Evolutionary conservation across 2,888 invertebrate genomes (phyloP).

Genomic region (Diaprepes abbreviatus): DNA sequence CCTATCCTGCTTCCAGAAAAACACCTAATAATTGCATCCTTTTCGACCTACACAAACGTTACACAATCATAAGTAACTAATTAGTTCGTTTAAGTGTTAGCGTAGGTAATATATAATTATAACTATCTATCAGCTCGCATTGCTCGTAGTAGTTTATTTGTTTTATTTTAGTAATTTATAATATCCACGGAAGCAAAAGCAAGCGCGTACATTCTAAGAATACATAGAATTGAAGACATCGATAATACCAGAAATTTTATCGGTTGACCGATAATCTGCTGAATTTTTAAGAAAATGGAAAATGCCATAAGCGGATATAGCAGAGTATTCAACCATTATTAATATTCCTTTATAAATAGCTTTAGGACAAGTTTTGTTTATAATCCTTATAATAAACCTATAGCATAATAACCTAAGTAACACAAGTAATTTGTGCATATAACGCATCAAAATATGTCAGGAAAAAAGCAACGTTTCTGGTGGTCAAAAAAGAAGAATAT

Average conservation of each 20-base stretch:
- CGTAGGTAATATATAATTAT: constrained; percentile 42
- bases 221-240: not conserved
- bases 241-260: not conserved
- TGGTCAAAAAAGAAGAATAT: too few relatives aligned
- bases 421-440: too few relatives aligned
- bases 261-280: not conserved
- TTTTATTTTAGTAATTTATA: constrained; percentile 36
- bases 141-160: constrained; percentile 29
- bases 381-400: too few relatives aligned
- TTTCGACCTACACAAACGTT: constrained; percentile 35
- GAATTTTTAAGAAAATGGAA: not conserved
- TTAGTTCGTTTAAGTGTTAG: constrained; percentile 39
- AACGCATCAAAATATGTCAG: too few relatives aligned
- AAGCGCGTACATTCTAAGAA: constrained; percentile 13
- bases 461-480: too few relatives aligned
- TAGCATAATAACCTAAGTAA: too few relatives aligned
- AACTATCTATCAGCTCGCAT: constrained; percentile 19
- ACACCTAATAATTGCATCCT: constrained; percentile 37
- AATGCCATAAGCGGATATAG: not conserved
- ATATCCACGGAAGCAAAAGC: constrained; percentile 24
- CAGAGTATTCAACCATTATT: too few relatives aligned
- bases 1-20: not conserved
- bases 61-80: constrained; percentile 37
- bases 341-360: too few relatives aligned
- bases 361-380: too few relatives aligned